A percentile compares a stretch with the other conserved stretches of the same genome.
These are phyloP conservation scores for Atherinosoma microstoma DNA, from an alignment of 2,797 vertebrate genomes.

Conservation along the genomic window DNA sequence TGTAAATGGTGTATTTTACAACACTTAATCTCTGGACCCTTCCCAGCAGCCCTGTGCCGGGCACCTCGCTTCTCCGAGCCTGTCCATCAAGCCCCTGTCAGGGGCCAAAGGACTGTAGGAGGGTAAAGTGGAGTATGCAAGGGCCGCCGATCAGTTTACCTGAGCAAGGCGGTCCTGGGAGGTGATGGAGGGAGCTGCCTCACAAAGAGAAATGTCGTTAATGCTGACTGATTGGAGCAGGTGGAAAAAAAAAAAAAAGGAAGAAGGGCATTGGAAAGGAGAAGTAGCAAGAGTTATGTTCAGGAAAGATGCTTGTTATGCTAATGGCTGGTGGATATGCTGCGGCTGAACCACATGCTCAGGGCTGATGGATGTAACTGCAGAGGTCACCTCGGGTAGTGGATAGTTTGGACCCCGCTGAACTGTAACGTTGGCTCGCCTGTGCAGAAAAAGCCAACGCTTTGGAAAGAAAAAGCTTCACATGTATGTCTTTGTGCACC, in stretches of 20 bases:
- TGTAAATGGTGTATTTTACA: conserved; percentile 75
- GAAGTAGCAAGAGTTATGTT: conserved; percentile 66
- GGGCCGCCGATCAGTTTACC: conserved; percentile 75
- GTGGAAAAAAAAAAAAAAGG: conserved; percentile 39
- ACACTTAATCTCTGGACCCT: conserved; percentile 68
- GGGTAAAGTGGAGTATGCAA: conserved; percentile 42
- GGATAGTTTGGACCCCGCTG: conserved; percentile 49
- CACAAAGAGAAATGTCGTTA: conserved; percentile 78
- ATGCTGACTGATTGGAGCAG: conserved; percentile 74
- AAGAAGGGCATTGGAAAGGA: conserved; percentile 34
- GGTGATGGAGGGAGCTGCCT: conserved; percentile 68
- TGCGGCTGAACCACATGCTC: conserved; percentile 26
- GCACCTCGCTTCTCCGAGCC: conserved; percentile 54
- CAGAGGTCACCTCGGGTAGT: conserved; percentile 65
- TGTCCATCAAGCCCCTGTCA: conserved; percentile 76
- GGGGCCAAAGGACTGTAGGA: conserved; percentile 55
- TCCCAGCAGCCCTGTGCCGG: conserved; percentile 67
- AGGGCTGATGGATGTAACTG: conserved; percentile 60
- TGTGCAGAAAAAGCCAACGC: conserved; percentile 50
- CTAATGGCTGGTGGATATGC: conserved; percentile 63
- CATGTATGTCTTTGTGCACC: conserved; percentile 8
- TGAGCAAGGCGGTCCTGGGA: conserved; percentile 60
- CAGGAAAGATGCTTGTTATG: conserved; percentile 71
- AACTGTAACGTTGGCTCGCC: conserved; percentile 49
- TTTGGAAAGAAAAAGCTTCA: conserved; percentile 40